These are phyloP conservation scores for Charadrius vociferus DNA, from an alignment of 2,113 vertebrate genomes.

Conservation along the genomic window DNA sequence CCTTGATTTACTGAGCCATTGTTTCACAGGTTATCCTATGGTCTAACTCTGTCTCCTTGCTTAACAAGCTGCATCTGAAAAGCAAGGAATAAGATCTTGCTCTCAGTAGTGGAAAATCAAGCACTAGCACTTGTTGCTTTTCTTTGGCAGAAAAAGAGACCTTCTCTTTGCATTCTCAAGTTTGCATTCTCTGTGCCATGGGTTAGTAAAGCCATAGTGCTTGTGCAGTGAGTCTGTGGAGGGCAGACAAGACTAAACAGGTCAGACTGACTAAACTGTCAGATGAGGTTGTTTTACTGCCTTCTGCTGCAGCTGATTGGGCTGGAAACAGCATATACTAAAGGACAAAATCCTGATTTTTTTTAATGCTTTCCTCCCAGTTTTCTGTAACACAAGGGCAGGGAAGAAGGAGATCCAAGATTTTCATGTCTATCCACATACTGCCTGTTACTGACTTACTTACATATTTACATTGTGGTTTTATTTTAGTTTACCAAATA, in stretches of 20 bases:
- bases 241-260: neutral
- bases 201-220: neutral
- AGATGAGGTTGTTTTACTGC: neutral
- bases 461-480: neutral
- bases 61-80: neutral
- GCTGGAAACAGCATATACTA: neutral
- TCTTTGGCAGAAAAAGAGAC: neutral
- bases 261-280: too few species aligned
- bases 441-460: neutral
- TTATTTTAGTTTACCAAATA: neutral
- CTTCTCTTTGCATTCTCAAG: neutral
- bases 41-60: neutral
- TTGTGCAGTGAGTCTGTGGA: neutral
- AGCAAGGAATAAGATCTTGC: neutral
- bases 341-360: neutral
- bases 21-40: neutral
- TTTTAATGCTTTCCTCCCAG: neutral
- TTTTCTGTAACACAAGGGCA: neutral
- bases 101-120: neutral
- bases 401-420: neutral
- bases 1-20: neutral
- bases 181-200: neutral
- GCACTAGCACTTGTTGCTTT: neutral
- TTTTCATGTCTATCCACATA: fast-evolving
- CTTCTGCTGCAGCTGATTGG: neutral